These are phyloP conservation scores for Masnerella sp. DNA, from an alignment of 2,888 invertebrate genomes.

Conservation along the genomic window DNA sequence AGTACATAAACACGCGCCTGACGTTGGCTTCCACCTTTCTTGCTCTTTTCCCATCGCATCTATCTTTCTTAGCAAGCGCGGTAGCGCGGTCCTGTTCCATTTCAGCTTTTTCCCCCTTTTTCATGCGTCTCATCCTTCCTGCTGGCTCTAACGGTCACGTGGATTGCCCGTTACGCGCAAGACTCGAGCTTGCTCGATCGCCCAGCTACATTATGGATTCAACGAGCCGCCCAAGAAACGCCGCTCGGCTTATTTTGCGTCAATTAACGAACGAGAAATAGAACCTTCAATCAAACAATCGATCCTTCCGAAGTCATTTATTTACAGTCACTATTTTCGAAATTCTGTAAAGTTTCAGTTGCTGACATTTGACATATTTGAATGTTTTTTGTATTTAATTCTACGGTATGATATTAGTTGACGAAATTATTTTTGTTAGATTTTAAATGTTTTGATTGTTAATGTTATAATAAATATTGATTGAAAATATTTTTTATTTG, in stretches of 20 bases:
- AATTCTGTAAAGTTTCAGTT: too few relatives aligned
- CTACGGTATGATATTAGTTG: too few relatives aligned
- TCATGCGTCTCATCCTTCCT: constrained; percentile 54
- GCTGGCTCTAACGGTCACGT: constrained; percentile 56
- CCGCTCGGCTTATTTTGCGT: constrained; percentile 18
- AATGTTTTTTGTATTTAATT: too few relatives aligned
- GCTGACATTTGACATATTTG: too few relatives aligned
- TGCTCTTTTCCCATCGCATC: constrained; percentile 58
- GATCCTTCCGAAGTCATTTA: constrained; percentile 29
- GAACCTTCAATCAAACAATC: constrained; percentile 24
- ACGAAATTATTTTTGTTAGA: too few relatives aligned
- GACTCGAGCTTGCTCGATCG: constrained; percentile 62
- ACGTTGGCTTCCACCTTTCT: constrained; percentile 49
- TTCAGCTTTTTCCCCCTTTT: constrained; percentile 53
- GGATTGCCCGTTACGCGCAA: constrained; percentile 57
- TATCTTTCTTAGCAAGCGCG: constrained; percentile 51
- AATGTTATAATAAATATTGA: too few relatives aligned
- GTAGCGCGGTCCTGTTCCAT: constrained; percentile 56
- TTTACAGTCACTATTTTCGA: constrained; percentile 13
- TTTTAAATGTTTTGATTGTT: too few relatives aligned
- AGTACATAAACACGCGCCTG: constrained; percentile 51
- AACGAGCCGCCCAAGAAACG: constrained; percentile 40
- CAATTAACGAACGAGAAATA: constrained; percentile 35
- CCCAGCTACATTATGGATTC: constrained; percentile 58
- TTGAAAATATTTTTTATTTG: too few relatives aligned